Conservation (phyloP, 2,113 vertebrate species). For the Gracilinanus agilis region DNA sequence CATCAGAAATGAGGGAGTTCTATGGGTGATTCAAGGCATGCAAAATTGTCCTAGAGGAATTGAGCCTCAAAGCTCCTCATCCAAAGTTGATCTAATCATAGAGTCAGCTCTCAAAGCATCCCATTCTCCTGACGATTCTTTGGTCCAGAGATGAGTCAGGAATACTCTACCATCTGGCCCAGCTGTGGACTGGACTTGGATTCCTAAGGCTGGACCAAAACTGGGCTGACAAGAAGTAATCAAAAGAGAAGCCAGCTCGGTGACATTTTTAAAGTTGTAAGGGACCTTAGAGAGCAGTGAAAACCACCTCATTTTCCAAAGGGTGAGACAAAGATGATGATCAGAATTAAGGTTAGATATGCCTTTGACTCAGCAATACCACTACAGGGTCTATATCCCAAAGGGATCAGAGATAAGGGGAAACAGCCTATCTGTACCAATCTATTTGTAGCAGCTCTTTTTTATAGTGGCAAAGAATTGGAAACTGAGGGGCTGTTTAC, state of each 20-base stretch:
- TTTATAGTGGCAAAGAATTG: no score
- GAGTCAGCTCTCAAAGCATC: not conserved
- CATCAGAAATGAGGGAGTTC: not conserved
- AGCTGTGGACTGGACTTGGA: not conserved
- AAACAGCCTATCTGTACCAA: no score
- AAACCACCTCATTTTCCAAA: not conserved
- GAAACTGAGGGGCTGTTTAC: no score
- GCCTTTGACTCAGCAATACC: no score
- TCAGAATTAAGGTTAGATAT: not conserved
- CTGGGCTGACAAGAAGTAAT: not conserved
- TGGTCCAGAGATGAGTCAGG: not conserved
- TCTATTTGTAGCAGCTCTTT: no score
- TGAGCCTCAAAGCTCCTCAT: not conserved
- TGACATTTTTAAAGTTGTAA: not conserved
- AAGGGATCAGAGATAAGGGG: no score
- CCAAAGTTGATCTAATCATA: not conserved
- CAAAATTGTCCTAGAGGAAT: not conserved
- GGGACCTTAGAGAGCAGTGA: not conserved
- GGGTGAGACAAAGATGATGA: not conserved
- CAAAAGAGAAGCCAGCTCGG: not conserved
- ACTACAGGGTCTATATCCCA: no score
- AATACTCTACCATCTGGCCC: not conserved
- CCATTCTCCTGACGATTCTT: not conserved
- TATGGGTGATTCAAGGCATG: not conserved
- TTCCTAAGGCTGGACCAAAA: not conserved